phyloP scores from a whole-genome alignment of 2,113 vertebrate genomes.

The Nipponia nippon region DNA sequence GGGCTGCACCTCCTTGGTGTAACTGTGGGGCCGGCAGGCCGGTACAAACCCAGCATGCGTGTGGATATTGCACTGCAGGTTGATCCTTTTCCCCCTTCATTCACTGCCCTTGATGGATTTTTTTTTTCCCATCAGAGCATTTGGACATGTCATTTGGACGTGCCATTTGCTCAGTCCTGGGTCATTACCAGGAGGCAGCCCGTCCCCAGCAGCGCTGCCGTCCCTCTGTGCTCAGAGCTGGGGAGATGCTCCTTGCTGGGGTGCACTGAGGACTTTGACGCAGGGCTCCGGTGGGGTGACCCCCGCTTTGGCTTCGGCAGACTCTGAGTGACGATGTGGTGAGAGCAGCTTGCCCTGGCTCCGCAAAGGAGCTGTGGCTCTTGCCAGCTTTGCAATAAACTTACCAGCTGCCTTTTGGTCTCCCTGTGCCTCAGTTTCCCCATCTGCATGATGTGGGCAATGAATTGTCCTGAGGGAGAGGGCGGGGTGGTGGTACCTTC shows the following conservation, averaged over 20 bases:
- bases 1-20: neutral
- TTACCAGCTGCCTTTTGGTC: neutral
- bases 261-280: neutral
- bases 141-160: too few relatives aligned
- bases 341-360: neutral
- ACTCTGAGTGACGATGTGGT: neutral
- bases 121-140: neutral
- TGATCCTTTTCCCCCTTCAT: too few relatives aligned
- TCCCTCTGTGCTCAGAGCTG: neutral
- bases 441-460: rapidly evolving
- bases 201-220: rapidly evolving
- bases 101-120: neutral
- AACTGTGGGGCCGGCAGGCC: neutral
- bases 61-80: neutral
- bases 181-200: neutral
- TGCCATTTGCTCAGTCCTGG: neutral
- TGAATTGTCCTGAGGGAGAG: neutral
- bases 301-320: neutral
- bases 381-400: neutral
- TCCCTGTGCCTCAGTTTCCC: neutral
- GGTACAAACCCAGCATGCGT: neutral
- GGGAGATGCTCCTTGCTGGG: neutral
- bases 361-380: neutral
- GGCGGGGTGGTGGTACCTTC: neutral
- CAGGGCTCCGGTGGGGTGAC: neutral